Base-by-base conservation (phyloP, 2,113 vertebrate genomes). In the Loxodonta africana region DNA sequence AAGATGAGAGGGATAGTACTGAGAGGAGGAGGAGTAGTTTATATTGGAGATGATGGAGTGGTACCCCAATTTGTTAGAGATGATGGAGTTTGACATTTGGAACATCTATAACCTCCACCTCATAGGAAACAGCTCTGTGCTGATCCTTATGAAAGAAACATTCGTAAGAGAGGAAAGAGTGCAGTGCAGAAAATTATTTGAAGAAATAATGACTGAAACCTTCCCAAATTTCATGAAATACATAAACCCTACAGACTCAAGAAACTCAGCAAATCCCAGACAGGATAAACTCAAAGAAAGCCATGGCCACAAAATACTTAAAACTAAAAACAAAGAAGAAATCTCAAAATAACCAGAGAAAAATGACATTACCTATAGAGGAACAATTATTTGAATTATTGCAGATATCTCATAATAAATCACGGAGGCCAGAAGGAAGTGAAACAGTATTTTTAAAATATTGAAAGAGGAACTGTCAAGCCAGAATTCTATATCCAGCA, bases 401-500 rank as follows among this genome's bases (percentile, higher is more conserved):
- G 17, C 21, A 63, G 62, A 37, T 18, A 73, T 63, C 28, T 57
- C 26, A 25, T 92, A 77, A 78, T 69, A 80, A 89, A 63, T 63
- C 63, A n/a, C 5, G n/a, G 62, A 23, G 28, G 12, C 25, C 48
- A 37, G 37, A 78, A 48, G 62, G 33, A 62, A 60, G 28, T 17
- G 33, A 48, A 78, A 69, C 2, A 77, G 30, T 46, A 78, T 37
- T 84, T 95, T 69, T 37, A 46, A 76, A 90, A 83, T 37, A 44
- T 30, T 12, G 17, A 84, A 60, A 90, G 69, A 60, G 83, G 4
- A 71, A 71, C 30, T 46, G 6, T 81, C 76, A 73, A 48, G 33
- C 53, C 30, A 91, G 62, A 90, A 71, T 85, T 80, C 62, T 46
- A 91, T 78, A 60, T 69, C 73, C 88, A 91, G 69, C 18, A 53